These are phyloP conservation scores for Leptobrachium leishanense DNA, from an alignment of 2,113 vertebrate species.

Conservation along the genomic window DNA sequence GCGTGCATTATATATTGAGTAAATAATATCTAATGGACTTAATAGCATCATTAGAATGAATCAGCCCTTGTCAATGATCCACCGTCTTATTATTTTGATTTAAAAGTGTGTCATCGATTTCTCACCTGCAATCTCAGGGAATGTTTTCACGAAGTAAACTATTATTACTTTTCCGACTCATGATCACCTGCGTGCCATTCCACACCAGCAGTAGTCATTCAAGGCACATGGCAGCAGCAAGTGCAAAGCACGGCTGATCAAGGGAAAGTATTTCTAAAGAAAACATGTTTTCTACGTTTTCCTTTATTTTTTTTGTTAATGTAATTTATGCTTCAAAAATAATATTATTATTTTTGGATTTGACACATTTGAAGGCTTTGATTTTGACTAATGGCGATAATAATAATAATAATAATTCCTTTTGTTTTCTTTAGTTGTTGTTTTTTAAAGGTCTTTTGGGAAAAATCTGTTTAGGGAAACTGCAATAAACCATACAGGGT, in stretches of 20 bases:
- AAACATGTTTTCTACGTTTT: neutral
- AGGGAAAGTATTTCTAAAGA: neutral
- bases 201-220: neutral
- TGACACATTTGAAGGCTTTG: no score
- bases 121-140: neutral
- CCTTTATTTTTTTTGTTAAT: no score
- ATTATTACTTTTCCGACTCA: slow-evolving; percentile 10
- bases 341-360: no score
- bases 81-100: slow-evolving; percentile 7
- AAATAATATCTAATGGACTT: slow-evolving; percentile 14
- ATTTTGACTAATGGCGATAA: no score
- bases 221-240: neutral
- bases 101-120: neutral
- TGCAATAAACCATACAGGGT: no score
- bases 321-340: no score
- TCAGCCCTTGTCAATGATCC: slow-evolving; percentile 3
- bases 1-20: neutral
- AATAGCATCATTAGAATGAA: slow-evolving; percentile 10
- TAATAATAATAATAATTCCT: no score
- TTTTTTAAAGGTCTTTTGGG: no score
- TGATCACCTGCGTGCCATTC: slow-evolving; percentile 7
- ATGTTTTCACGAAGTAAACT: neutral
- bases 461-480: no score
- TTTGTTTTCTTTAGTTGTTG: no score
- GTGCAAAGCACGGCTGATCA: neutral